Base-by-base conservation (phyloP, 53 echinoderm and acorn worm genomes). In the Apostichopus leukothele region DNA sequence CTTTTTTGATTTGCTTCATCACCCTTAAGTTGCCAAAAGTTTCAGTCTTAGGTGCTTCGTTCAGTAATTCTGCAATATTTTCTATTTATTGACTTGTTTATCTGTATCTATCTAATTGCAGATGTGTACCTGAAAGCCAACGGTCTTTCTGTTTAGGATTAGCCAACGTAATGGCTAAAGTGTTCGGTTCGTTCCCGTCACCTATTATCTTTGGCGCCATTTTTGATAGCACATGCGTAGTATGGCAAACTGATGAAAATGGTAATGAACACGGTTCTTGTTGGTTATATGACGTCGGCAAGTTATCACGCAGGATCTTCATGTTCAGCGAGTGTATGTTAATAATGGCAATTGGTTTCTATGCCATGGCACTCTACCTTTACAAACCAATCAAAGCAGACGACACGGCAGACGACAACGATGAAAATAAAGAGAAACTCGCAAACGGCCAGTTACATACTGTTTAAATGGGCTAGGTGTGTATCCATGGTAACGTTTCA, bases 91-190 rank as follows among this genome's bases (percentile, higher is more conserved):
- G 9, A 14, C 75, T 7, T 75, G 7, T 22, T 26, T 75, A 8
- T 26, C 8, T 22, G 7, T 8, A 4, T 10, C 14, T 22, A 8
- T 75, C 8, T 75, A 5, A 21, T 26, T 77, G 5, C 52, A 86
- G 86, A 66, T 77, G 78, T 25, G 78, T 77, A 5, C 5, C 78
- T 7, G 78, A 77, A 14, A 77, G 78, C 7, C 78, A 77, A 51
- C 16, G 27, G 16, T 77, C 78, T 5, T 77, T 77, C 13, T 77
- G 26, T 5, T 7, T 77, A 10, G 78, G 78, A 22, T 39, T 77
- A 51, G 50, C 78, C 5, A n/a, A 50, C 4, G 78, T 77, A 10
- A 14, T 77, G 10, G 52, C 11, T 5, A 77, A 52, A 39, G 14
- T 77, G 5, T 77, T 77, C 78, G 78, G 78, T 26, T 77, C 78